phyloP scores from a whole-genome alignment of 1,140 invertebrate genomes.

The Araneus ventricosus region DNA sequence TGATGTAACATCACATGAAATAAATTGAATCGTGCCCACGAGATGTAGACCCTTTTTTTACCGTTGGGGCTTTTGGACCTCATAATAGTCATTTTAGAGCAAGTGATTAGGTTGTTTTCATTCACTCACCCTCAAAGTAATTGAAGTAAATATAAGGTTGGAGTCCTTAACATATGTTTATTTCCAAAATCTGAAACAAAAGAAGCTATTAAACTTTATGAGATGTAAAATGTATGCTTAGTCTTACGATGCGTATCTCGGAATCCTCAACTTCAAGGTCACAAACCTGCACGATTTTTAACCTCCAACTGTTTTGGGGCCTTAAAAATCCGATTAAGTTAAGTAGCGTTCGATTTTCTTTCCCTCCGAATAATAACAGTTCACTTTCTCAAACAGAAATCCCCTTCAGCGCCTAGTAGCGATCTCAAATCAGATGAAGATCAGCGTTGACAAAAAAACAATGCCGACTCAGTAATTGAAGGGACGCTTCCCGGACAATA shows the following conservation, averaged over 20 bases:
- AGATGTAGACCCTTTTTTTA: too few relatives aligned
- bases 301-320: neutral
- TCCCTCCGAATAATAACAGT: constrained; percentile 46
- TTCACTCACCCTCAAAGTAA: neutral
- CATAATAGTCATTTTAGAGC: too few relatives aligned
- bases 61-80: too few relatives aligned
- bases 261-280: neutral
- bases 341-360: constrained; percentile 11
- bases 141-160: neutral
- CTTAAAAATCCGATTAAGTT: constrained; percentile 25
- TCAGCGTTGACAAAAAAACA: constrained; percentile 65
- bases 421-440: constrained; percentile 62
- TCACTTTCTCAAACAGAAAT: constrained; percentile 50
- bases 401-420: constrained; percentile 52
- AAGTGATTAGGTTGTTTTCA: too few relatives aligned
- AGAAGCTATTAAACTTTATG: constrained; percentile 26
- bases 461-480: constrained; percentile 66
- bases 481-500: constrained; percentile 61
- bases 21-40: too few relatives aligned
- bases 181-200: constrained; percentile 13
- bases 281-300: neutral
- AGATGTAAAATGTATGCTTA: constrained; percentile 29
- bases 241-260: neutral
- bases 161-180: neutral
- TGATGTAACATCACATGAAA: too few relatives aligned